Evolutionary conservation across 2,113 vertebrate genomes (phyloP).

Genomic region (Herpetotheres cachinnans): DNA sequence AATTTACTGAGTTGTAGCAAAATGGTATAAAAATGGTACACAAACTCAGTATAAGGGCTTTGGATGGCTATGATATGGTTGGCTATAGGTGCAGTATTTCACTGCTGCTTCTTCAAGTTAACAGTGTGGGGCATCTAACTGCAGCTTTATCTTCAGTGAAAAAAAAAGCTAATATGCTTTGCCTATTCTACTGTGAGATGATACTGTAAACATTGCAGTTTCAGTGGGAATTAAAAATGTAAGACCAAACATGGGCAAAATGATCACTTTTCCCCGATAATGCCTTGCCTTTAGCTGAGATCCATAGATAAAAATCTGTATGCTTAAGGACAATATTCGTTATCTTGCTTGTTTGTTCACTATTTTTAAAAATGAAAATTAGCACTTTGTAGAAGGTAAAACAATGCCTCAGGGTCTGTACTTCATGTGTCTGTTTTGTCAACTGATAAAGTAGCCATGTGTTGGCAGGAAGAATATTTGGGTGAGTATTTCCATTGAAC

Average conservation of each 20-base stretch:
- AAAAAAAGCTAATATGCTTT: background rate
- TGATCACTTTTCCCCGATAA: background rate
- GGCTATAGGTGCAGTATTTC: background rate
- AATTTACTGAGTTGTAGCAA: background rate
- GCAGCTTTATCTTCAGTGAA: background rate
- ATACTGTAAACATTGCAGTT: background rate
- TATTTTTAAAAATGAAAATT: background rate
- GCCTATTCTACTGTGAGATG: background rate
- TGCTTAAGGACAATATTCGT: background rate
- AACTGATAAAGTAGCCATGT: background rate
- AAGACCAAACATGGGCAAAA: background rate
- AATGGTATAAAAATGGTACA: background rate
- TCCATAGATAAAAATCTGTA: background rate
- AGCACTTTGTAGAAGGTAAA: background rate
- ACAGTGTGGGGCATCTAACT: rapidly evolving
- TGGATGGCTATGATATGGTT: background rate
- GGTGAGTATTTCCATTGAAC: background rate
- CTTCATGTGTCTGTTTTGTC: background rate
- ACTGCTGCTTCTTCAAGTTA: background rate
- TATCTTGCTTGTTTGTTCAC: background rate
- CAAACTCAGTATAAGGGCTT: background rate
- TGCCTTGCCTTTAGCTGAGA: background rate
- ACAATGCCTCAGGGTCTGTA: background rate
- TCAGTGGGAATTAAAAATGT: background rate
- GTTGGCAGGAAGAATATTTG: background rate